Conservation (phyloP, 2,888 invertebrate species). For the Coelinius sp. region DNA sequence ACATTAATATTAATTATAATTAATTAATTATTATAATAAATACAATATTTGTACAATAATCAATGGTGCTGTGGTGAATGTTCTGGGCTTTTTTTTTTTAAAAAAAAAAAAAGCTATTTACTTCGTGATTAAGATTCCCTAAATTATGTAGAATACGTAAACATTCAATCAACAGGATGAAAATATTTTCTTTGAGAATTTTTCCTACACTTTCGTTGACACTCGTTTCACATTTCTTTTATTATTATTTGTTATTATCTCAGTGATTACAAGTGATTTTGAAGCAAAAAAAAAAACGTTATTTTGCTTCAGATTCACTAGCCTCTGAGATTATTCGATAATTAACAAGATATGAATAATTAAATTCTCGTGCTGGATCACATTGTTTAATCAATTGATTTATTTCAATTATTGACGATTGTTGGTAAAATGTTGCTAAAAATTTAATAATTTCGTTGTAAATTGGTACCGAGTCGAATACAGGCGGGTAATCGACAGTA, state of each 20-base stretch:
- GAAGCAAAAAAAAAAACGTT: conserved; percentile 42
- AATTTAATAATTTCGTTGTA: conserved; percentile 57
- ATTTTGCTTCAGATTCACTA: too few species aligned
- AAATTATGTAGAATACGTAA: too few species aligned
- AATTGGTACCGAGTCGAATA: conserved; percentile 63
- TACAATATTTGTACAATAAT: conserved; percentile 71
- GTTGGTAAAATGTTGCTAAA: conserved; percentile 20
- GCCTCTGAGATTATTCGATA: too few species aligned
- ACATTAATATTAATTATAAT: conserved; percentile 69
- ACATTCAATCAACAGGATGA: neutral
- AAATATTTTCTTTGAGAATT: neutral
- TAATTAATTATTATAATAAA: conserved; percentile 70
- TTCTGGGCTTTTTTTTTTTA: conserved; percentile 57
- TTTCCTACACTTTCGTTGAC: neutral
- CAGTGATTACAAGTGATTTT: neutral
- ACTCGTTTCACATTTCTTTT: conserved; percentile 15
- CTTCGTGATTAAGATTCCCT: neutral
- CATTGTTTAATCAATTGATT: conserved; percentile 8
- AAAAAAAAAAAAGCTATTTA: too few species aligned
- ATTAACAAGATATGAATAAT: too few species aligned
- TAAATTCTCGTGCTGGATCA: too few species aligned
- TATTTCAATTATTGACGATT: neutral
- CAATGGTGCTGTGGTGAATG: conserved; percentile 68
- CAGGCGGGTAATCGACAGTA: conserved; percentile 66
- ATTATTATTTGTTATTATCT: conserved; percentile 16